Evolutionary conservation across 2,113 vertebrate genomes (phyloP), one percentile per base, ranked within the genome.

Genomic region (Craseonycteris thonglongyai): DNA sequence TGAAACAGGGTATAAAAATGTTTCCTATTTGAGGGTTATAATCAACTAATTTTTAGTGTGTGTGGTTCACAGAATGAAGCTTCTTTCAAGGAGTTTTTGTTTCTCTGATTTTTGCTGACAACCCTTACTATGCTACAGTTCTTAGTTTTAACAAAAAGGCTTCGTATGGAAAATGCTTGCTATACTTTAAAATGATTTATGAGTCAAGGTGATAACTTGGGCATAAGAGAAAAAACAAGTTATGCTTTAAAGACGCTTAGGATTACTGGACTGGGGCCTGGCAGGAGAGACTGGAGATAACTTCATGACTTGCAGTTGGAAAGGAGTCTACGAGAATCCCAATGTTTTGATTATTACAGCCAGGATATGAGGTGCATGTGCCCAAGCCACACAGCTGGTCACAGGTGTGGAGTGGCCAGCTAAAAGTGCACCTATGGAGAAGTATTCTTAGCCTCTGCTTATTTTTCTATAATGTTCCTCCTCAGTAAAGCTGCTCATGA

Each of bases 31-130:
- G 72, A 56, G 33, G 42, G 30, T 45, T 86, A 49, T 96, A 96
- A 96, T 93, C 82, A 97, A 19, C 59, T 93, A 49, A 74, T 96
- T 56, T 80, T 93, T 35, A 81, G 19, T 16, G 24, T 76, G 75
- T 58, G 42, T 47, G 91, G 63, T 79, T 95, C 5, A 45, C 83
- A 65, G 49, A 88, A 81, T 9, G 89, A 97, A 94, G 59, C 30
- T 42, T 72, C 45, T 90, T 51, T 74, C 90, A 93, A 72, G 56
- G 1, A 69, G 21, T 92, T 19, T 9, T 87, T 97, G 92, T 83
- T 90, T 68, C 66, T 38, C 74, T 33, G 16, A 81, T 72, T 96
- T 97, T n/a, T 63, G 84, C 63, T 93, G 93, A 85, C 21, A 33
- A 51, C 69, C 16, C 3, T 93, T 65, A 79, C 83, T 80, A 47